Evolutionary conservation across 2,113 vertebrate genomes (phyloP), one percentile per base, ranked within the genome.

Genomic region (Actinemys pallida): DNA sequence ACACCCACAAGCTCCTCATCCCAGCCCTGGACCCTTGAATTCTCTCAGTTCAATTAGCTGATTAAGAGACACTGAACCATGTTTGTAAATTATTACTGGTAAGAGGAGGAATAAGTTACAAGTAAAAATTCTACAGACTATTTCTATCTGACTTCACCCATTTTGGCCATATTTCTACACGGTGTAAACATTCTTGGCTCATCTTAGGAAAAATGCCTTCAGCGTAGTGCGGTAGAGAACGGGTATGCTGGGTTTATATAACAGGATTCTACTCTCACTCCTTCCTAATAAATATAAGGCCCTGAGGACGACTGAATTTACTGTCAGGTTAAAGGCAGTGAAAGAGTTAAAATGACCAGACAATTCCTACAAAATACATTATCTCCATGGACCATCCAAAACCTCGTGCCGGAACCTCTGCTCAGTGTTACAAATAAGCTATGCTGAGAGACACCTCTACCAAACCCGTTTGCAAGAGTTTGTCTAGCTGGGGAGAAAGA

Each of bases 281-380:
- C 57, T 95, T 81, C n/a, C 81, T 95, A 76, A 84, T 10, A n/a
- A 39, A 39, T 39, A 39, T 83, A 90, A 95, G 92, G 86, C 79
- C 84, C 89, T 90, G 31, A 95, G 85, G 9, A 95, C 57, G 56
- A 65, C 69, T 19, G 90, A 52, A 91, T 72, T 92, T 90, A 86
- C 89, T 93, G 65, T 85, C 90, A 91, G 72, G 72, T 94, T 83
- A 92, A 95, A 90, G 86, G 95, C 79, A 94, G 88, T 95, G 94
- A 96, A 96, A 93, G 22, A 97, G 97, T 92, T 90, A 95, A 94
- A 93, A 95, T 47, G 95, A 94, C 89, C 88, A 92, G 97, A 96
- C 96, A 95, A 90, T 90, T 96, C 93, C 95, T 96, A 89, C 94
- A 95, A 89, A 96, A 96, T 92, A 14, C 83, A 39, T 39, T 39